phyloP scores from a whole-genome alignment of 1,140 invertebrate species.

The Gonioctena quinquepunctata region DNA sequence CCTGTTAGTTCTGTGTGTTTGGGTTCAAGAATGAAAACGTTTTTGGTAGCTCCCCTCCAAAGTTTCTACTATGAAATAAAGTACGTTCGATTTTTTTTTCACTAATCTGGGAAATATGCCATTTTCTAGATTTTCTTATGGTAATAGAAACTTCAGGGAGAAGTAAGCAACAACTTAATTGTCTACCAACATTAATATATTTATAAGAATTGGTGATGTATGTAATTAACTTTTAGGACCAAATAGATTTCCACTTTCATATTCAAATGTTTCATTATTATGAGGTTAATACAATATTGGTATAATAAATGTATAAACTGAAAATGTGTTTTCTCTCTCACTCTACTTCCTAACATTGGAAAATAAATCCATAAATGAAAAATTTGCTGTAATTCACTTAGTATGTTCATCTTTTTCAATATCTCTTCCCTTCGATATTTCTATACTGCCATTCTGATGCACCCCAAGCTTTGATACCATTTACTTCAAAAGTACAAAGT shows the following conservation, averaged over 20 bases:
- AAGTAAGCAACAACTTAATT: too few relatives aligned
- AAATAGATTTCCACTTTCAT: conserved; percentile 50
- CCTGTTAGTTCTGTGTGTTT: conserved; percentile 33
- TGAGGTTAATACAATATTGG: conserved; percentile 27
- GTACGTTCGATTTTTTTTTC: too few relatives aligned
- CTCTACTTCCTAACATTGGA: too few relatives aligned
- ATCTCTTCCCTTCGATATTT: conserved; percentile 48
- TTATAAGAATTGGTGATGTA: conserved; percentile 38
- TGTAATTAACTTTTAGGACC: conserved; percentile 43
- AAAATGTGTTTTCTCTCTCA: background rate
- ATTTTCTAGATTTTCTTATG: too few relatives aligned
- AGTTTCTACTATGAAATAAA: too few relatives aligned
- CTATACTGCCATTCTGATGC: conserved; percentile 72
- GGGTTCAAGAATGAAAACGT: too few relatives aligned
- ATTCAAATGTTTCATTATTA: conserved; percentile 33
- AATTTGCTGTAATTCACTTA: too few relatives aligned
- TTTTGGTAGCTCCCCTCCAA: too few relatives aligned
- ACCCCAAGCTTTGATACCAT: conserved; percentile 68
- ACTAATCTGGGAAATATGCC: too few relatives aligned
- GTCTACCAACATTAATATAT: conserved; percentile 32
- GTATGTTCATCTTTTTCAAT: background rate
- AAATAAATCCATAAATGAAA: too few relatives aligned
- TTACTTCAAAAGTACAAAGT: conserved; percentile 63
- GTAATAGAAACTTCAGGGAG: too few relatives aligned
- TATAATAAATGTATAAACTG: conserved; percentile 11